Percentiles rank a stretch among this genome's conserved stretches.
Evolutionary conservation across 30 jellyfish, hydroid and myxozoan genomes (phyloP).

Genomic region (Pseudorhiza aurosa): DNA sequence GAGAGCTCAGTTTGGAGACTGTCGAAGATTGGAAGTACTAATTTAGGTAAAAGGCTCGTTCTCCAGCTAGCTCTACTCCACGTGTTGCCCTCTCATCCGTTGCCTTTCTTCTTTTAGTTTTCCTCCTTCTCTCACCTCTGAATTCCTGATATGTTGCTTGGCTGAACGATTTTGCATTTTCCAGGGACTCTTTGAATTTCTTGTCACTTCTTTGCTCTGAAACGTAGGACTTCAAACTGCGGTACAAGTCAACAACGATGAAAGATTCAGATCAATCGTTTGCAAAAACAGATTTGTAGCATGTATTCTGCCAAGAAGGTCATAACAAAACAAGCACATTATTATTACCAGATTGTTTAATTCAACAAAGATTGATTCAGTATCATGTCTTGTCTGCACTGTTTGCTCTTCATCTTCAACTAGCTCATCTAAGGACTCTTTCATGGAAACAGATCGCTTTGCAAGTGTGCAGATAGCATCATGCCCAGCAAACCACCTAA

Average conservation of each 20-base stretch:
- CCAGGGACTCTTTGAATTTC: conserved; percentile 38
- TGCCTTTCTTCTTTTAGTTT: conserved; percentile 38
- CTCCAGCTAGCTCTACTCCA: no score
- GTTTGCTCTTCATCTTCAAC: conserved; percentile 60
- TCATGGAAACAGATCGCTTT: conserved; percentile 25
- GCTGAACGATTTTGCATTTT: conserved; percentile 46
- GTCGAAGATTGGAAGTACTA: no score
- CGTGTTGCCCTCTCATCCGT: conserved; percentile 18
- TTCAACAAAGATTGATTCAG: conserved; percentile 38
- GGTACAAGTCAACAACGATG: conserved; percentile 34
- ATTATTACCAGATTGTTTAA: conserved; percentile 25
- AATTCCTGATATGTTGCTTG: conserved; percentile 55
- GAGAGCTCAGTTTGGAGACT: no score
- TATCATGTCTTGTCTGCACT: conserved; percentile 64
- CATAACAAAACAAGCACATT: conserved; percentile 57
- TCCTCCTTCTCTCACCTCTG: conserved; percentile 65
- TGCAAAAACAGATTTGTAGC: conserved; percentile 49
- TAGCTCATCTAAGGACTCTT: conserved; percentile 45
- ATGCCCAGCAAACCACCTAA: conserved; percentile 60
- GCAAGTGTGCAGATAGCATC: conserved; percentile 71
- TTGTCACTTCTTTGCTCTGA: conserved; percentile 33
- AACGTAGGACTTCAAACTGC: conserved; percentile 28
- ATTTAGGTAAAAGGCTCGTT: no score
- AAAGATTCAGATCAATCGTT: conserved; percentile 36
- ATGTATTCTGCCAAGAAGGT: conserved; percentile 57